Conservation (phyloP, 2,797 vertebrate species). For the Coccyzus lansbergi region DNA sequence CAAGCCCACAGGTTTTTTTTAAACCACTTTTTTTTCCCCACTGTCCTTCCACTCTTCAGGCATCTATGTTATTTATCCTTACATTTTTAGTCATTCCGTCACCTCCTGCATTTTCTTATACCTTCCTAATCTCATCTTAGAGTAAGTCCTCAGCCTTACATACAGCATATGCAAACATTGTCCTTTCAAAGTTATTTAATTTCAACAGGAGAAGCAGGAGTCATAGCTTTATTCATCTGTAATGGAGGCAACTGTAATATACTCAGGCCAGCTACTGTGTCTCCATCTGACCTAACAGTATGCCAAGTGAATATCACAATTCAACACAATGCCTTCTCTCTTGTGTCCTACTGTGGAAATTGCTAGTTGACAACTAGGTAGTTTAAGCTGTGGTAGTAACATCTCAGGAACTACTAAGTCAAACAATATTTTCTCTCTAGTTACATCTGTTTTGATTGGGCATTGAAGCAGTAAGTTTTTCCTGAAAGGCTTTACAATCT, state of each 20-base stretch:
- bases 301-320: rapidly evolving
- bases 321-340: neutral
- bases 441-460: neutral
- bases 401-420: neutral
- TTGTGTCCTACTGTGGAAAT: neutral
- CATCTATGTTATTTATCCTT: neutral
- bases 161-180: neutral
- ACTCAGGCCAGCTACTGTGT: neutral
- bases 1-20: neutral
- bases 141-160: neutral
- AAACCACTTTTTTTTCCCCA: neutral
- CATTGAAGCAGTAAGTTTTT: neutral
- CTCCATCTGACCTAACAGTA: neutral
- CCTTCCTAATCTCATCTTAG: neutral
- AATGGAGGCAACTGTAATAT: neutral
- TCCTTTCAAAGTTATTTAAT: neutral
- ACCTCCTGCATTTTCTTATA: neutral
- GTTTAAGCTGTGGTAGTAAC: neutral
- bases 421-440: neutral
- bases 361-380: neutral
- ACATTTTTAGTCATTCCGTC: neutral
- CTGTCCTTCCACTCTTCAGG: neutral
- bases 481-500: neutral
- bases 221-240: neutral
- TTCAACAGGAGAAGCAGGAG: neutral